Conservation (phyloP, 1,140 invertebrate genomes). For the Chelonus insularis region DNA sequence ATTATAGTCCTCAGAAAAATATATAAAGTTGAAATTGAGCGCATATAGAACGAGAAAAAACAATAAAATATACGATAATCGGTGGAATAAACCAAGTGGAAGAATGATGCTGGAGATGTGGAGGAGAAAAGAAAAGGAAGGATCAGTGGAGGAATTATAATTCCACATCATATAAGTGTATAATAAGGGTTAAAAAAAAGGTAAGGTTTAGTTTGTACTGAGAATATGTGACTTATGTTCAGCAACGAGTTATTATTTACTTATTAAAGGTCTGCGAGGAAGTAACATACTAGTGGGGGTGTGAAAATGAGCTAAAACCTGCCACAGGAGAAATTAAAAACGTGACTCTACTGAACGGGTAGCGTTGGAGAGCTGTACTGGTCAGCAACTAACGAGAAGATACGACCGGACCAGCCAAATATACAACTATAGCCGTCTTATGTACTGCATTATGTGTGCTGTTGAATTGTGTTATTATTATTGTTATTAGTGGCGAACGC, state of each 20-base stretch:
- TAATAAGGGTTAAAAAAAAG: not conserved
- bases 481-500: slow-evolving; percentile 8
- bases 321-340: slow-evolving; percentile 36
- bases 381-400: slow-evolving; percentile 36
- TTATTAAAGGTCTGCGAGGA: slow-evolving; percentile 29
- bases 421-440: slow-evolving; percentile 20
- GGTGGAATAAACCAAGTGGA: not conserved
- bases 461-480: not conserved
- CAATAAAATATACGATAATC: slow-evolving; percentile 3
- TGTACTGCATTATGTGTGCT: slow-evolving; percentile 12
- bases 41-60: not conserved
- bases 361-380: slow-evolving; percentile 14
- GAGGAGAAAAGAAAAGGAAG: not conserved
- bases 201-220: not conserved
- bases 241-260: slow-evolving; percentile 36
- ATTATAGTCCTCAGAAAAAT: too few species aligned
- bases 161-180: not conserved
- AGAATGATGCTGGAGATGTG: not conserved
- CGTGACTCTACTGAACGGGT: slow-evolving; percentile 34
- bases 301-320: slow-evolving; percentile 34
- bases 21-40: too few species aligned
- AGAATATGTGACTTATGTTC: slow-evolving; percentile 23
- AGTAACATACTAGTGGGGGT: slow-evolving; percentile 15
- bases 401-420: slow-evolving; percentile 30
- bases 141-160: not conserved